Base-by-base conservation (phyloP, 1,140 invertebrate species). In the Nomia melanderi region DNA sequence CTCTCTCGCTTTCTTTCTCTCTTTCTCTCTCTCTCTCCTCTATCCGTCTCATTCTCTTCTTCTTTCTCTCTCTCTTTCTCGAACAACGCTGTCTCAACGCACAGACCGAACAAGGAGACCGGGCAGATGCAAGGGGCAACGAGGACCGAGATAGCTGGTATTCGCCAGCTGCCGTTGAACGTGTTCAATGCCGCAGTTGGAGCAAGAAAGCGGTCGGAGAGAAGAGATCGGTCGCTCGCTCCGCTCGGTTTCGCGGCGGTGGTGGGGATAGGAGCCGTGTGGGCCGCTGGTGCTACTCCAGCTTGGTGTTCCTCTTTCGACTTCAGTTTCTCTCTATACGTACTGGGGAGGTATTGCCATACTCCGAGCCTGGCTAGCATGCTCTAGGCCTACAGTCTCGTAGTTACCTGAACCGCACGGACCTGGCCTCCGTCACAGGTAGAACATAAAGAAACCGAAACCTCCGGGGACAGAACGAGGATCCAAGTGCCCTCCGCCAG, bases 121-220 rank as follows among this genome's bases (percentile, higher is more conserved):
- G 27, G 50, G 20, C n/a, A 56, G 29, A 57, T 20, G 31, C 29
- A 31, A 25, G 31, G 64, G 0, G 23, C 25, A 69, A 85, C 57
- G 17, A 56, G 71, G 83, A 77, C 47, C 36, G 66, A 47, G 69
- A 79, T 66, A 82, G 60, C 69, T 82, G 86, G 90, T 90, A 91
- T 91, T 92, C 88, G 90, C 90, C 91, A 92, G 91, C 91, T 92
- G 91, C 90, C 91, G 89, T 89, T 90, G 89, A 91, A 91, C 88
- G 90, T 92, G 90, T 91, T 91, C 89, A 90, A 91, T 91, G 90
- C 90, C 89, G 90, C 82, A 82, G 88, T 89, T 84, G 82, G 71
- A 86, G 86, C 87, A 90, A 90, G 87, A 89, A 91, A 90, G 85
- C 87, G 88, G 86, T 84, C 81, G 76, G 73, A 76, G 71, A 80